Base-by-base conservation (phyloP, 37 sponge, comb jelly and placozoan species). In the Oopsacas minuta region DNA sequence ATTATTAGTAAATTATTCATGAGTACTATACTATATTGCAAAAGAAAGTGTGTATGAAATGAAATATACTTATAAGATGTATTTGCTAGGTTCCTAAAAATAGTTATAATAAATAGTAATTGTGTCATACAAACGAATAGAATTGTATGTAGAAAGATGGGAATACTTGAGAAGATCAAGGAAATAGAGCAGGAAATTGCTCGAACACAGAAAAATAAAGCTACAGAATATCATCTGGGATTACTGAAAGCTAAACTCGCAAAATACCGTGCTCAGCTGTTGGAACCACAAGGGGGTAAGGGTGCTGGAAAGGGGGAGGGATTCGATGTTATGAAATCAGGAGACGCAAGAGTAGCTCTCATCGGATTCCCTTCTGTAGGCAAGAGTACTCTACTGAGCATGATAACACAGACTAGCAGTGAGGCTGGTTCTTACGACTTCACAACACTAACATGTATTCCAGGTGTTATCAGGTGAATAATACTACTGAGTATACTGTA, bases 271-370 rank as follows among this genome's bases (percentile, higher is more conserved):
- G 83, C 99, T 17, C 99, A 98, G 85, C 89, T 95, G 36, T 39
- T 98, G 37, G 94, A 95, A 25, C 88, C 90, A 0, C 83, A 94
- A 25, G 90, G 89, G 81, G 83, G 88, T 81, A 84, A 85, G 35
- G 89, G 90, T 38, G 90, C 89, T 85, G 8, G 84, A 3, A 49
- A 96, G 94, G 99, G 99, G 35, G 99, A 99, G 82, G 99, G 99
- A 32, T 99, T 99, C 85, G 99, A 99, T 92, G 99, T 99, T 10
- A 99, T 99, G 99, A 99, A 99, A 69, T 99, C 99, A 36, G 99
- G 99, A 17, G 99, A 99, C 89, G 99, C 99, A 5, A 84, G 99
- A 32, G 99, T 99, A 39, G 99, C 94, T 34, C 84, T 99, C 22
- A 86, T 99, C 61, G 99, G 99, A 23, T 99, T 99, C 82, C 99